Conservation (phyloP, 2,113 vertebrate genomes). For the Odontesthes bonariensis region DNA sequence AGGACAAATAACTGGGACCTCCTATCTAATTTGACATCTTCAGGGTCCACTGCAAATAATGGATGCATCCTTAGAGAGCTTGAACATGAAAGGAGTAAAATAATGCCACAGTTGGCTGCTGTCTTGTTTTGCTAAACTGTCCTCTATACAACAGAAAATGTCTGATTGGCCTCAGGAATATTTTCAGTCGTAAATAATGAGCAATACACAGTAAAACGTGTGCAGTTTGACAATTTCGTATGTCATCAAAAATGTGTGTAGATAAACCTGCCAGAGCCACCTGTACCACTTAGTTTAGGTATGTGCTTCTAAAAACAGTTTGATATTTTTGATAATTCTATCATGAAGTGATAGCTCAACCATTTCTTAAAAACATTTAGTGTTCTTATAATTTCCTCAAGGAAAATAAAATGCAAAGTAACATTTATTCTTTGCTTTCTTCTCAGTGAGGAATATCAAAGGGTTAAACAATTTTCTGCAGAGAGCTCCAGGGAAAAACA, state of each 20-base stretch:
- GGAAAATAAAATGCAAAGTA: no score
- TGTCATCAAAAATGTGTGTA: no score
- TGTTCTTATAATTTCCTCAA: no score
- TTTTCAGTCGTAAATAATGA: conserved; percentile 26
- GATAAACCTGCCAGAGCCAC: background rate
- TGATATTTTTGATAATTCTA: no score
- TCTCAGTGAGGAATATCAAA: no score
- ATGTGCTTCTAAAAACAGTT: no score
- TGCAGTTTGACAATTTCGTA: conserved; percentile 12
- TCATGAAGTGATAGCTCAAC: no score
- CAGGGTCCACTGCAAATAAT: conserved; percentile 29
- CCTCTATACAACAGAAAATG: conserved; percentile 18
- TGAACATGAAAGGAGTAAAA: conserved; percentile 40
- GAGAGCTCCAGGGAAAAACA: conserved; percentile 15
- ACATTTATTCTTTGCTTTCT: no score
- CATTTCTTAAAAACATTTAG: no score
- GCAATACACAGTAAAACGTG: conserved; percentile 27
- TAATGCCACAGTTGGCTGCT: conserved; percentile 3
- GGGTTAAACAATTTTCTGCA: conserved; percentile 25
- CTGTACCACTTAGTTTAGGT: no score
- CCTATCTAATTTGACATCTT: conserved; percentile 36
- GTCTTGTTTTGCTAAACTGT: conserved; percentile 5
- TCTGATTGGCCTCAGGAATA: conserved; percentile 10
- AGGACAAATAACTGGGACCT: conserved; percentile 28
- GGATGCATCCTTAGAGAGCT: conserved; percentile 13